A percentile compares a stretch with the other conserved stretches of the same genome.
Conservation (phyloP, 2,888 invertebrate species). For the Cataglyphis rosenhaueri region DNA sequence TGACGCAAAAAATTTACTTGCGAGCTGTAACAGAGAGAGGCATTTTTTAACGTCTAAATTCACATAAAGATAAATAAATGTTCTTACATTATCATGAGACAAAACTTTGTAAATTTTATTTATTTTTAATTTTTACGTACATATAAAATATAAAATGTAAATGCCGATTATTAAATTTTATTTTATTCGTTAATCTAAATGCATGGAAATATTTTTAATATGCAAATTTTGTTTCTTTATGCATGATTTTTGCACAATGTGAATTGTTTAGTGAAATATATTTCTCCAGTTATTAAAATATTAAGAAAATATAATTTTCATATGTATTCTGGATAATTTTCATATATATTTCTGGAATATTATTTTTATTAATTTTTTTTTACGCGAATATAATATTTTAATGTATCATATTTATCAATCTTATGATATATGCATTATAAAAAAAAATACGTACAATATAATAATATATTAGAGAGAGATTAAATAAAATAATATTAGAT, state of each 20-base stretch:
- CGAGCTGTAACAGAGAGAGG: not conserved
- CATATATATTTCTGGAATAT: not conserved
- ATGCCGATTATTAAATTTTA: not conserved
- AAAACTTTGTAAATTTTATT: not conserved
- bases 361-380: not conserved
- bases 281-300: not conserved
- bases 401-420: not conserved
- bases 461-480: too few species aligned
- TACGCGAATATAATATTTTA: not conserved
- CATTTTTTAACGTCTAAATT: not conserved
- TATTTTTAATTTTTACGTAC: not conserved
- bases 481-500: not conserved
- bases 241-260: not conserved
- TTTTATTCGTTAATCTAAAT: not conserved
- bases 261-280: not conserved
- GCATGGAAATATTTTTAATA: not conserved
- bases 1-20: not conserved
- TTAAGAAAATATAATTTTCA: not conserved
- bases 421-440: not conserved
- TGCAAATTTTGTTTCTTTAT: not conserved
- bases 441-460: not conserved
- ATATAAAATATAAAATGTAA: not conserved
- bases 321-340: not conserved
- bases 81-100: not conserved
- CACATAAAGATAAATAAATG: not conserved